Evolutionary conservation across 2,888 invertebrate genomes (phyloP), one percentile per base, ranked within the genome.

Genomic region (Punctoribates punctum): DNA sequence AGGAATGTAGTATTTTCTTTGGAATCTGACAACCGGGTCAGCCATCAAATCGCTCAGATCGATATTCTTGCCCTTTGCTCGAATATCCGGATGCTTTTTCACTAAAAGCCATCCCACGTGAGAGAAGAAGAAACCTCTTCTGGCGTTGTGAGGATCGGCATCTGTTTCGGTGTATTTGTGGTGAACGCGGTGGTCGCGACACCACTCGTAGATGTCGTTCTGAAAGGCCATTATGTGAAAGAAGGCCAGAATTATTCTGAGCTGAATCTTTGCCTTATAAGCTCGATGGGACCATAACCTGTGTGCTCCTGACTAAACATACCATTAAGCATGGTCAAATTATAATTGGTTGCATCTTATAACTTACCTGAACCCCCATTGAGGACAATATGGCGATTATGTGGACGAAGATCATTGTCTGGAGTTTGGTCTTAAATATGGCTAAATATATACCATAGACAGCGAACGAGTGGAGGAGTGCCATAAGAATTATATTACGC

Each of bases 281-380:
- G 94, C 86, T 81, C 90, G 88, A 84, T 97, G 97, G 0, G 94
- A 90, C 94, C 95, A 97, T 17, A 96, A 87, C 80, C 97, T 87
- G 83, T 97, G 97, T 0, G 94, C 94, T 3, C 96, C 97, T 29
- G 62, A 62, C 62, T 62, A 48, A 48, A 17, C 2, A n/a, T 27
- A 27, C 17, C 3, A 29, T 48, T 4, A n/a, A 48, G n/a, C n/a
- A 6, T n/a, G 15, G 48, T 48, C 3, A 48, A 17, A 54, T 20
- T n/a, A 23, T 6, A 2, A n/a, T 20, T 1, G 23, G 20, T n/a
- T n/a, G n/a, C n/a, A n/a, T n/a, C n/a, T n/a, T n/a, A 57, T 4
- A 25, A 23, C 65, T n/a, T 1, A 67, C 72, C 72, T 72, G 72
- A 48, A 72, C 72, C 25, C 72, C 72, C 72, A 72, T 72, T 72